Conservation (phyloP, 2,888 invertebrate species). For the Drosophila falleni region DNA sequence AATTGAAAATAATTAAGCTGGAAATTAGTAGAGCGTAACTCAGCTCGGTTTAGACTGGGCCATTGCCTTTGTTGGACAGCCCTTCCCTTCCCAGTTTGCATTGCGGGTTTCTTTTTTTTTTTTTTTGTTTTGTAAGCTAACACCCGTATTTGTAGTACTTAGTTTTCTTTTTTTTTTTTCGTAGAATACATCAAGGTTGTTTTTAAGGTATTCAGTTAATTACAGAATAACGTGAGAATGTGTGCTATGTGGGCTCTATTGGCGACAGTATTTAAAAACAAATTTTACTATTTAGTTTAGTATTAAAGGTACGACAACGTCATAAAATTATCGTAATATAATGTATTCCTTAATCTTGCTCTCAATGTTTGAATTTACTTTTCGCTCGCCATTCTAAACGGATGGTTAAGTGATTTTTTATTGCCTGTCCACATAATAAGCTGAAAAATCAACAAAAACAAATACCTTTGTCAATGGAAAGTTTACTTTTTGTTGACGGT, state of each 20-base stretch:
- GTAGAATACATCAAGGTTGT: slow-evolving; percentile 49
- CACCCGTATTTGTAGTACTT: slow-evolving; percentile 27
- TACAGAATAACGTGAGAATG: slow-evolving; percentile 28
- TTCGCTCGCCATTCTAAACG: not conserved
- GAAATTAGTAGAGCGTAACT: slow-evolving; percentile 79
- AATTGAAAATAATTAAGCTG: slow-evolving; percentile 77
- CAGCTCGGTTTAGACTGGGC: slow-evolving; percentile 37
- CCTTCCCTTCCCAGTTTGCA: slow-evolving; percentile 22
- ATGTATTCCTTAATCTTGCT: not conserved
- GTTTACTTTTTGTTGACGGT: not conserved
- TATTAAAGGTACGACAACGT: slow-evolving; percentile 1
- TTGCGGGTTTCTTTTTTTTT: slow-evolving; percentile 9
- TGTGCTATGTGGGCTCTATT: slow-evolving; percentile 4
- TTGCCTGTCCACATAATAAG: slow-evolving; percentile 17
- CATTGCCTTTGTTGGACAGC: slow-evolving; percentile 40
- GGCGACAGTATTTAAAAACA: slow-evolving; percentile 6
- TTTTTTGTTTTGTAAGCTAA: not conserved
- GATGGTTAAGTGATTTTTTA: slow-evolving; percentile 32
- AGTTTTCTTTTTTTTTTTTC: not conserved
- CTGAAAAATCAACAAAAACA: slow-evolving; percentile 16
- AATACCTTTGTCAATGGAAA: not conserved
- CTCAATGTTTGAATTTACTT: slow-evolving; percentile 2
- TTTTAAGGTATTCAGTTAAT: slow-evolving; percentile 62
- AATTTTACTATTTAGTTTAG: slow-evolving; percentile 13
- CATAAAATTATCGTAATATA: slow-evolving; percentile 12